phyloP scores from a whole-genome alignment of 2,888 invertebrate species.

The Harpalus rufipes region DNA sequence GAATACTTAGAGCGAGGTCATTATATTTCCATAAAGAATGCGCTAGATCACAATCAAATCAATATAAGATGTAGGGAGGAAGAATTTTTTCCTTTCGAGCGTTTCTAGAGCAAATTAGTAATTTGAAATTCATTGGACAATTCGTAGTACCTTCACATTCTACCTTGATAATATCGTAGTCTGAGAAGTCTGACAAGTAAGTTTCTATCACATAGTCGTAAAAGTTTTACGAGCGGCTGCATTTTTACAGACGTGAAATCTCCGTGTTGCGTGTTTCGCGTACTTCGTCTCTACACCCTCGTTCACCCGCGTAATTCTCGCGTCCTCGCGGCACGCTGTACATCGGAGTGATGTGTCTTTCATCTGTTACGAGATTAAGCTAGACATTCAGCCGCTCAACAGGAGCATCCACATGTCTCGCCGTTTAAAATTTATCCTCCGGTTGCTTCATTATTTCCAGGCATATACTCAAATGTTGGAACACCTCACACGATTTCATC shows the following conservation, averaged over 20 bases:
- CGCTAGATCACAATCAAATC: too few species aligned
- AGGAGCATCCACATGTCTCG: not conserved
- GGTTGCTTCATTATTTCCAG: not conserved
- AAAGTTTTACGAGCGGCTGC: slow-evolving; percentile 57
- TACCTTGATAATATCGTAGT: slow-evolving; percentile 53
- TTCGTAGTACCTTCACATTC: slow-evolving; percentile 45
- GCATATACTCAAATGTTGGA: not conserved
- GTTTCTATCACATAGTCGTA: slow-evolving; percentile 56
- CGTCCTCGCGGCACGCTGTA: not conserved
- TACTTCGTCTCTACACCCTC: not conserved
- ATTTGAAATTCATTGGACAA: slow-evolving; percentile 39
- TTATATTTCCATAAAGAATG: not conserved
- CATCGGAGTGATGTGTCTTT: slow-evolving; percentile 39
- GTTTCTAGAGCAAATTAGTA: slow-evolving; percentile 39
- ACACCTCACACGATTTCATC: too few species aligned
- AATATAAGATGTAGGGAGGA: not conserved
- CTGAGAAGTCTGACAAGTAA: slow-evolving; percentile 48
- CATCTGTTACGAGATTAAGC: slow-evolving; percentile 40
- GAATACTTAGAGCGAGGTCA: not conserved
- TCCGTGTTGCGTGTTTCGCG: slow-evolving; percentile 42
- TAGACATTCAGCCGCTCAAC: slow-evolving; percentile 4
- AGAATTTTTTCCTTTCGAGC: not conserved
- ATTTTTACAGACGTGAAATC: slow-evolving; percentile 61
- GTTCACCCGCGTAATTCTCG: not conserved
- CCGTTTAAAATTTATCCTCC: not conserved